phyloP scores from a whole-genome alignment of 2,888 invertebrate species.

The Hydropsyche betteni region DNA sequence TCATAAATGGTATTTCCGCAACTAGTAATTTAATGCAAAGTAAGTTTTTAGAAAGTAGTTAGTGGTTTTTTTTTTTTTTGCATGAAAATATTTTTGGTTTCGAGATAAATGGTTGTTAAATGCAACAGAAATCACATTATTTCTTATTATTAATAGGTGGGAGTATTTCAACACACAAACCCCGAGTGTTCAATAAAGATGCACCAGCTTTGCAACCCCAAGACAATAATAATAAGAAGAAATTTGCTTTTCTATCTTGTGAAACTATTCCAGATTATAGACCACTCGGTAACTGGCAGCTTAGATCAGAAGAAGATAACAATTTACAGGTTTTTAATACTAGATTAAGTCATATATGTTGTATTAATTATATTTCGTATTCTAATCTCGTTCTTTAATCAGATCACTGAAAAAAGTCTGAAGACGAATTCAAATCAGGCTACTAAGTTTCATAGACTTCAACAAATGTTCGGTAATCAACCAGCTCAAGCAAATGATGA shows the following conservation, averaged over 20 bases:
- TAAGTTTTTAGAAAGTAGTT: background rate
- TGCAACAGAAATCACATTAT: slow-evolving; percentile 40
- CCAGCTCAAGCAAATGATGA: slow-evolving; percentile 60
- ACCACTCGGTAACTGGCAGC: slow-evolving; percentile 71
- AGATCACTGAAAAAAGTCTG: slow-evolving; percentile 73
- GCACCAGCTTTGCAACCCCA: slow-evolving; percentile 65
- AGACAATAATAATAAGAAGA: slow-evolving; percentile 83
- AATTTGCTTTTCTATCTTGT: slow-evolving; percentile 86
- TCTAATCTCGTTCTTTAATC: slow-evolving; percentile 33
- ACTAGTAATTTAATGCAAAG: slow-evolving; percentile 11
- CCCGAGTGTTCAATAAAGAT: slow-evolving; percentile 68
- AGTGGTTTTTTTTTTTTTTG: background rate
- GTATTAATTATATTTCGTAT: background rate
- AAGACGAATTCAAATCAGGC: slow-evolving; percentile 81
- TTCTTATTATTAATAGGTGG: slow-evolving; percentile 68
- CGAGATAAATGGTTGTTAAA: slow-evolving; percentile 41
- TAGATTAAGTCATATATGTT: background rate
- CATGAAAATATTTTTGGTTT: slow-evolving; percentile 16
- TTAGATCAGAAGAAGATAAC: slow-evolving; percentile 56
- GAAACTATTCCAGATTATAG: slow-evolving; percentile 89
- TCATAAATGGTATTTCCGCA: slow-evolving; percentile 26
- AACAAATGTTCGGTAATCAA: slow-evolving; percentile 76
- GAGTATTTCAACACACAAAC: slow-evolving; percentile 76
- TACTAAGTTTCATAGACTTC: slow-evolving; percentile 83
- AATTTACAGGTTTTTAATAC: slow-evolving; percentile 42